Evolutionary conservation across 92 coral and sea anemone species (phyloP).

Genomic region (Porites rus): DNA sequence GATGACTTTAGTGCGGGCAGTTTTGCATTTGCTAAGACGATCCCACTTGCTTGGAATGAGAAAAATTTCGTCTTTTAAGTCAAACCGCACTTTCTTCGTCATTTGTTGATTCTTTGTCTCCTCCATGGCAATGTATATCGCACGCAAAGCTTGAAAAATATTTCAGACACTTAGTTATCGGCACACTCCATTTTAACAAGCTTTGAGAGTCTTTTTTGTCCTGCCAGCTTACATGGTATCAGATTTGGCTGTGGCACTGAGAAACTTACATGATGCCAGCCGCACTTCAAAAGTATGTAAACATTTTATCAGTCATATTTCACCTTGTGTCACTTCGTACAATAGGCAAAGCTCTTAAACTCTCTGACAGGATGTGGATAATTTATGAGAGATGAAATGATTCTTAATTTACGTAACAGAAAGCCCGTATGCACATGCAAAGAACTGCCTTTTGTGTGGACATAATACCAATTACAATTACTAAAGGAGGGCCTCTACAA

Average conservation of each 20-base stretch:
- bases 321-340: slow-evolving; percentile 14
- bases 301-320: slow-evolving; percentile 21
- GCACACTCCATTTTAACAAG: neutral
- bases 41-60: slow-evolving; percentile 93
- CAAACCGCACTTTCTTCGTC: slow-evolving; percentile 88
- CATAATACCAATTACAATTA: neutral
- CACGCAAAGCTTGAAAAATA: neutral
- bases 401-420: slow-evolving; percentile 24
- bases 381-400: neutral
- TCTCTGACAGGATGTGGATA: slow-evolving; percentile 23
- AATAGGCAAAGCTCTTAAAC: slow-evolving; percentile 12
- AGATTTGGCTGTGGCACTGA: too few species aligned
- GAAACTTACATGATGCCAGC: neutral
- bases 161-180: neutral
- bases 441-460: slow-evolving; percentile 1
- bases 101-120: slow-evolving; percentile 11
- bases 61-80: slow-evolving; percentile 85
- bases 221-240: neutral
- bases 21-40: slow-evolving; percentile 58
- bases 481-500: neutral
- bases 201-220: neutral
- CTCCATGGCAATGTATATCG: slow-evolving; percentile 31
- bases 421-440: neutral
- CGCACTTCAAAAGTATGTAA: neutral
- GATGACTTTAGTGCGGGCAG: slow-evolving; percentile 22